A percentile compares a stretch with the other conserved stretches of the same genome.
Conservation (phyloP, 2,888 invertebrate species). For the Atethmia centrago region DNA sequence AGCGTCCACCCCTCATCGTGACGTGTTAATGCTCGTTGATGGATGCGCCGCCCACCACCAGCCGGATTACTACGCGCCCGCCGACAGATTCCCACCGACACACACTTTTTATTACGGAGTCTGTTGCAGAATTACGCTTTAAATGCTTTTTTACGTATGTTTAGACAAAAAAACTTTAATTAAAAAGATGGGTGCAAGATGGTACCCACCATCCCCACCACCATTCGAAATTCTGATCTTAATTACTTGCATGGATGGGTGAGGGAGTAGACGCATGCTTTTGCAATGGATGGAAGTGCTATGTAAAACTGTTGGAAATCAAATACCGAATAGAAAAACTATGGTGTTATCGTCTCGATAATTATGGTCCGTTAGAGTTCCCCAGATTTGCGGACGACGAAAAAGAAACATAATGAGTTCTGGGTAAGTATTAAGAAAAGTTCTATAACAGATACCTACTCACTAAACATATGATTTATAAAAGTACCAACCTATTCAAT, state of each 20-base stretch:
- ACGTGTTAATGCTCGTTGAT: slow-evolving; percentile 84
- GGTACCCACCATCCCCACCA: too few species aligned
- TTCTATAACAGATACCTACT: not conserved
- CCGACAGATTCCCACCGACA: slow-evolving; percentile 70
- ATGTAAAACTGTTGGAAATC: too few species aligned
- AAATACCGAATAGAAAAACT: not conserved
- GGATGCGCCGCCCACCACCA: slow-evolving; percentile 79
- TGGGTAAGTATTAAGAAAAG: not conserved
- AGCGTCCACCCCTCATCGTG: slow-evolving; percentile 67
- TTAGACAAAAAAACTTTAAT: not conserved
- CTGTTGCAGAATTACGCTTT: slow-evolving; percentile 31
- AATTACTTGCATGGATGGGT: not conserved
- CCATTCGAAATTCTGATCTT: not conserved
- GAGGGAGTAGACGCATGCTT: not conserved
- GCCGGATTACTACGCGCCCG: slow-evolving; percentile 77
- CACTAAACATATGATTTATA: not conserved
- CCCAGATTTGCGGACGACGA: not conserved
- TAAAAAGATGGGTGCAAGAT: not conserved
- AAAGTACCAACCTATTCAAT: not conserved
- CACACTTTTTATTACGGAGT: slow-evolving; percentile 55
- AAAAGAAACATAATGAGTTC: not conserved
- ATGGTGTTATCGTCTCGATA: not conserved
- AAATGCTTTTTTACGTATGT: slow-evolving; percentile 41
- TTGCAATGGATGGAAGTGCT: not conserved
- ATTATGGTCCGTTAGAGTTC: not conserved